Evolutionary conservation across 2,113 vertebrate species (phyloP).

Genomic region (Ahaetulla prasina): DNA sequence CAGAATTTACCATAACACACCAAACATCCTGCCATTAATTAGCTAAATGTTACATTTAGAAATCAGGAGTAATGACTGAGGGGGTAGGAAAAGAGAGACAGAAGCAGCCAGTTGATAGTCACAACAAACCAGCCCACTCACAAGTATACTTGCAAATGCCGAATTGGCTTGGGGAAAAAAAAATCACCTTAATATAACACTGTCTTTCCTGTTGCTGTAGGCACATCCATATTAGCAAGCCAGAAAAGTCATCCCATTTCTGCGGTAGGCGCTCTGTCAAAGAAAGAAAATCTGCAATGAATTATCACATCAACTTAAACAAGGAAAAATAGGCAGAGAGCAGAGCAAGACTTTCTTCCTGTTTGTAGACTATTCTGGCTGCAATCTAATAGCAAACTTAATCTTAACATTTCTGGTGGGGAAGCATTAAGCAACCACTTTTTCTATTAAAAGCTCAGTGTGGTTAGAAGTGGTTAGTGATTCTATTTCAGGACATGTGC

Average conservation of each 20-base stretch:
- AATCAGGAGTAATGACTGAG: slow-evolving; percentile 69
- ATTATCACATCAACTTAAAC: slow-evolving; percentile 68
- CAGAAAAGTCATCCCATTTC: slow-evolving; percentile 87
- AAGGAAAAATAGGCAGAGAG: slow-evolving; percentile 57
- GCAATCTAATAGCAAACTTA: slow-evolving; percentile 51
- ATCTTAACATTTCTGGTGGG: slow-evolving; percentile 67
- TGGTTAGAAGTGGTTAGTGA: slow-evolving; percentile 74
- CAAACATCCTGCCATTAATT: slow-evolving; percentile 82
- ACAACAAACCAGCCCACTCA: slow-evolving; percentile 67
- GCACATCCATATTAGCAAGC: slow-evolving; percentile 78
- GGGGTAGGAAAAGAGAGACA: slow-evolving; percentile 66
- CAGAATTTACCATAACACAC: slow-evolving; percentile 69
- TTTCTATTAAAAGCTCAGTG: slow-evolving; percentile 67
- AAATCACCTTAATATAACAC: slow-evolving; percentile 64
- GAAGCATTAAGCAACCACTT: slow-evolving; percentile 55
- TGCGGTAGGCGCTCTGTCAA: slow-evolving; percentile 81
- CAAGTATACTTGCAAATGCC: slow-evolving; percentile 28
- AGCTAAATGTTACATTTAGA: slow-evolving; percentile 67
- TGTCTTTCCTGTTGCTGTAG: slow-evolving; percentile 53
- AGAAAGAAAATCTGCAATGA: slow-evolving; percentile 72
- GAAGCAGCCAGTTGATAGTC: slow-evolving; percentile 65
- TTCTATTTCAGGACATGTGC: slow-evolving; percentile 65
- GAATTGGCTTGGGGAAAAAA: slow-evolving; percentile 33
- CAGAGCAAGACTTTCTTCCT: slow-evolving; percentile 63
- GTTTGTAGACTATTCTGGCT: slow-evolving; percentile 61